A percentile compares a stretch with the other conserved stretches of the same genome.
Conservation (phyloP, 2,797 vertebrate genomes). For the Myotis daubentonii region DNA sequence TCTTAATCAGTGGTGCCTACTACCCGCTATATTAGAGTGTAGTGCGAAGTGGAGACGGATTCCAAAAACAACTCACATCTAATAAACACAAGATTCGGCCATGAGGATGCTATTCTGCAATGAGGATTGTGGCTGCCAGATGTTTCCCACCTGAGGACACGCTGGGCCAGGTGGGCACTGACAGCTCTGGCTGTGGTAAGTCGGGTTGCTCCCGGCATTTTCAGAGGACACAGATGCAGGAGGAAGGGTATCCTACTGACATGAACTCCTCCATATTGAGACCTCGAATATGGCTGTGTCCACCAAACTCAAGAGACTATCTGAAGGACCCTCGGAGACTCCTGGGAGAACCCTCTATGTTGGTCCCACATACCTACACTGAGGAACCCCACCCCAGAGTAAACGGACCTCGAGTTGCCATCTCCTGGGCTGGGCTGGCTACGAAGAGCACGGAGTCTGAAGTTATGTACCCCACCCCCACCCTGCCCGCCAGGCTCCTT, state of each 20-base stretch:
- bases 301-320: background rate
- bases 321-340: background rate
- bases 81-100: background rate
- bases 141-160: background rate
- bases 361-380: background rate
- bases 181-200: background rate
- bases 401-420: fast-evolving
- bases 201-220: background rate
- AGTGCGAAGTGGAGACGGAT: background rate
- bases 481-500: background rate
- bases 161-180: background rate
- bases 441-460: background rate
- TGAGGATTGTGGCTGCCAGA: background rate
- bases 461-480: background rate
- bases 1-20: background rate
- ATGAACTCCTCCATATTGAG: too few species aligned
- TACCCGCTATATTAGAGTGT: background rate
- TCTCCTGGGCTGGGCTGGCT: background rate
- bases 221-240: background rate
- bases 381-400: background rate
- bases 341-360: background rate
- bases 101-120: fast-evolving
- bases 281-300: fast-evolving
- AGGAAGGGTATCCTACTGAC: background rate
- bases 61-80: background rate